These are phyloP conservation scores for Myotis myotis DNA, from an alignment of 2,797 vertebrate species.

Conservation along the genomic window DNA sequence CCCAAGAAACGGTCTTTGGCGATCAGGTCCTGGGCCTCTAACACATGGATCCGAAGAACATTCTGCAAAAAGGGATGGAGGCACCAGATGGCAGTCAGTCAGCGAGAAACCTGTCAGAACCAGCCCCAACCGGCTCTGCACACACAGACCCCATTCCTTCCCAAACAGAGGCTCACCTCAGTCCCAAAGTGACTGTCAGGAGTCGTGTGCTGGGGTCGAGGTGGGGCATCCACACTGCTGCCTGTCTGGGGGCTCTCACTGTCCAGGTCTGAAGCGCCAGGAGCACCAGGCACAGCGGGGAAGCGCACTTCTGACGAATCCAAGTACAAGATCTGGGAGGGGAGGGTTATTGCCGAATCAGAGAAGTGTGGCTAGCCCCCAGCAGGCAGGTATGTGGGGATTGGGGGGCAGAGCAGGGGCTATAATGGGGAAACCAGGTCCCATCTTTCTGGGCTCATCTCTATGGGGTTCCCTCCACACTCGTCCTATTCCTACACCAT, in stretches of 20 bases:
- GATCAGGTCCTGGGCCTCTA: constrained; percentile 92
- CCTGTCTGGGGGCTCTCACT: constrained; percentile 75
- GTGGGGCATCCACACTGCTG: constrained; percentile 80
- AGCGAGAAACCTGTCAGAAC: background rate
- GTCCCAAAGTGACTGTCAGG: constrained; percentile 89
- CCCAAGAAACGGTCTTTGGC: constrained; percentile 95
- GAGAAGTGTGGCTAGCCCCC: background rate
- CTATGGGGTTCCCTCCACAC: background rate
- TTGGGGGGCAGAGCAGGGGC: background rate
- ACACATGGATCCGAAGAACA: constrained; percentile 91
- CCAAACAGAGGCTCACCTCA: constrained; percentile 83
- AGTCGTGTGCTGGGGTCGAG: constrained; percentile 87
- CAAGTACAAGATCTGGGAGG: constrained; percentile 89
- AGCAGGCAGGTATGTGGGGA: background rate
- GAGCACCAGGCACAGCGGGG: constrained; percentile 59
- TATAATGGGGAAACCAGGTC: background rate
- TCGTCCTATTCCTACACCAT: background rate
- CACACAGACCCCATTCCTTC: background rate
- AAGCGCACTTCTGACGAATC: constrained; percentile 83
- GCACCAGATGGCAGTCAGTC: background rate
- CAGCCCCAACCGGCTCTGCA: background rate
- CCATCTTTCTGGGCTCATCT: background rate
- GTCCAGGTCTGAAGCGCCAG: constrained; percentile 68
- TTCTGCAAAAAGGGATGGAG: constrained; percentile 82
- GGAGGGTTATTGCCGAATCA: fast-evolving